These are phyloP conservation scores for Sinopyrophorus schimmeli DNA, from an alignment of 2,888 invertebrate genomes.

Conservation along the genomic window DNA sequence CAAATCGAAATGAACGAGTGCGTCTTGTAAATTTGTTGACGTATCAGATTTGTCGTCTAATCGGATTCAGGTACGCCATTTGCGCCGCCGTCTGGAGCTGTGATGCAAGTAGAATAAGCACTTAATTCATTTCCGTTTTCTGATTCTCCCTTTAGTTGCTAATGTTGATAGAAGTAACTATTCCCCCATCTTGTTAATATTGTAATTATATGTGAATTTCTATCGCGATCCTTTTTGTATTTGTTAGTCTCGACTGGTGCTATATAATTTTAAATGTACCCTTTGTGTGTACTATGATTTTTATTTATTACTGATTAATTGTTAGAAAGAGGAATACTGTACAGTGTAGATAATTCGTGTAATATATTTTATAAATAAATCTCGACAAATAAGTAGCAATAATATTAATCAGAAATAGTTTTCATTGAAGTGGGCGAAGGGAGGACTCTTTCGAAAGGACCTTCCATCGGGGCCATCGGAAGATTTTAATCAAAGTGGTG, in stretches of 20 bases:
- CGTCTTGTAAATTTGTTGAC: slow-evolving; percentile 19
- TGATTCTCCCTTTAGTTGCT: slow-evolving; percentile 41
- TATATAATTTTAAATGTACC: slow-evolving; percentile 53
- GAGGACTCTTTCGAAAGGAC: neutral
- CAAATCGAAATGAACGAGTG: slow-evolving; percentile 16
- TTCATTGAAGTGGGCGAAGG: neutral
- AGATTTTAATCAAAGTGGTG: slow-evolving; percentile 16
- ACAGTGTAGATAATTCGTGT: slow-evolving; percentile 59
- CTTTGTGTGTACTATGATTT: slow-evolving; percentile 48
- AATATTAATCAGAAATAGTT: slow-evolving; percentile 24
- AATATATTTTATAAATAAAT: slow-evolving; percentile 59
- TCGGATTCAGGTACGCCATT: slow-evolving; percentile 37
- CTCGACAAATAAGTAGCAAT: slow-evolving; percentile 53
- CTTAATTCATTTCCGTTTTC: slow-evolving; percentile 40
- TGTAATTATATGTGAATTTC: slow-evolving; percentile 47
- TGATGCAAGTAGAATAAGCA: slow-evolving; percentile 46
- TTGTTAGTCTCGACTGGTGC: slow-evolving; percentile 57
- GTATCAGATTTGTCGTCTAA: slow-evolving; percentile 29
- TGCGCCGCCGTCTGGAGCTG: slow-evolving; percentile 46
- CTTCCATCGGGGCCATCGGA: too few relatives aligned
- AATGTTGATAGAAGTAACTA: slow-evolving; percentile 43
- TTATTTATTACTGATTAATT: slow-evolving; percentile 45
- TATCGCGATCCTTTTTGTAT: slow-evolving; percentile 42
- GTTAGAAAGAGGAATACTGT: slow-evolving; percentile 50
- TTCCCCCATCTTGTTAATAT: slow-evolving; percentile 33